These are phyloP conservation scores for Ophion obscuratus DNA, from an alignment of 2,888 invertebrate species.

Conservation along the genomic window DNA sequence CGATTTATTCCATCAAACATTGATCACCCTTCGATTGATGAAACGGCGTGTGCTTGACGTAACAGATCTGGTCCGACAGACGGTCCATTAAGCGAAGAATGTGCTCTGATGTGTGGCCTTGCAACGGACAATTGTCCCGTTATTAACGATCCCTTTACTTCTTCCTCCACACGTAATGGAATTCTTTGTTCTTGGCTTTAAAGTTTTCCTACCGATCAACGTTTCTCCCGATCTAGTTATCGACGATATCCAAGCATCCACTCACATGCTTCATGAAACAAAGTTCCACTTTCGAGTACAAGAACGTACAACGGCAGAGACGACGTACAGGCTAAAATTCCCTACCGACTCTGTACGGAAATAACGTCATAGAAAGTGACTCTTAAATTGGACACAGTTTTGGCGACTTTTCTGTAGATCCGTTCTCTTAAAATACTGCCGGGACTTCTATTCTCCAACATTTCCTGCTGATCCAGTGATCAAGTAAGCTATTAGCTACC, in stretches of 20 bases:
- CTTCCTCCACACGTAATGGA: not conserved
- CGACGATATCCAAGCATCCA: not conserved
- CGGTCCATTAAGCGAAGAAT: not conserved
- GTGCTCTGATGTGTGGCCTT: not conserved
- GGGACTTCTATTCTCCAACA: not conserved
- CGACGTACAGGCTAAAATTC: not conserved
- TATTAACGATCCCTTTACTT: slow-evolving; percentile 28
- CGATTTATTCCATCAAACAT: not conserved
- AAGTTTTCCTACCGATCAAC: not conserved
- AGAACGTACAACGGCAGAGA: not conserved
- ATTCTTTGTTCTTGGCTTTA: not conserved
- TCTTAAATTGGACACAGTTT: not conserved
- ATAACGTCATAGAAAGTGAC: not conserved
- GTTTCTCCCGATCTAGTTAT: not conserved
- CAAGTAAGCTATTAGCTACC: not conserved
- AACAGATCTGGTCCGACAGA: not conserved
- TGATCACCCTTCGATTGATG: not conserved
- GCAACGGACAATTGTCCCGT: slow-evolving; percentile 9
- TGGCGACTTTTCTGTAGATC: not conserved
- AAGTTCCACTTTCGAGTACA: not conserved
- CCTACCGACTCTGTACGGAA: not conserved
- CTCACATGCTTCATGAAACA: not conserved
- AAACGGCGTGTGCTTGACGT: not conserved
- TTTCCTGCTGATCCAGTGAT: not conserved
- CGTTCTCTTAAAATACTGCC: not conserved